Evolutionary conservation across 1,140 invertebrate species (phyloP).

Genomic region (Trichonephila inaurata): DNA sequence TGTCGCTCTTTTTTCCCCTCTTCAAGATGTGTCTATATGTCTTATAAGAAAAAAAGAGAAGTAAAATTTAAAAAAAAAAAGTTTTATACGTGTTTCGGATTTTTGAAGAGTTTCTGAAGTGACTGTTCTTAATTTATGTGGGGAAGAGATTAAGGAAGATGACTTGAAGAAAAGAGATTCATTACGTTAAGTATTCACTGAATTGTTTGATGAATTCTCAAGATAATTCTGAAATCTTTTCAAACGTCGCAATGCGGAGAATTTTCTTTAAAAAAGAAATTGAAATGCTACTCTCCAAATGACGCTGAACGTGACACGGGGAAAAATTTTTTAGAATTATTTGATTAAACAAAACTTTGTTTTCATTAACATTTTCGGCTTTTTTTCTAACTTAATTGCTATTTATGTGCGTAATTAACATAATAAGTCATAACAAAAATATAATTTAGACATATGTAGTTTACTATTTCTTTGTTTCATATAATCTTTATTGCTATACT

Average conservation of each 20-base stretch:
- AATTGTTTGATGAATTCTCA: conserved; percentile 36
- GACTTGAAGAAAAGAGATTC: conserved; percentile 1
- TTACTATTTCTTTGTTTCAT: too few relatives aligned
- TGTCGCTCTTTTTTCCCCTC: not conserved
- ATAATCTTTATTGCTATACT: too few relatives aligned
- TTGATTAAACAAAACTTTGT: not conserved
- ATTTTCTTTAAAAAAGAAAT: not conserved
- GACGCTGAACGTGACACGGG: not conserved
- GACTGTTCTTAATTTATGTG: conserved; percentile 17
- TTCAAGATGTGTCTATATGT: conserved; percentile 25
- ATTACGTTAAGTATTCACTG: not conserved
- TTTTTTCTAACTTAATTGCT: too few relatives aligned
- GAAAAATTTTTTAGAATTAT: not conserved
- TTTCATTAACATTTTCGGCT: too few relatives aligned
- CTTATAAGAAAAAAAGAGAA: not conserved
- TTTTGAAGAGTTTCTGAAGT: conserved; percentile 24
- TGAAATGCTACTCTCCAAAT: not conserved
- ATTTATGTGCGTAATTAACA: too few relatives aligned
- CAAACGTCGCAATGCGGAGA: not conserved
- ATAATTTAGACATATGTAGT: too few relatives aligned
- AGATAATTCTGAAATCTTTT: conserved; percentile 10
- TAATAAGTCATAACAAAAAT: too few relatives aligned
- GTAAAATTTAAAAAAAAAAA: not conserved
- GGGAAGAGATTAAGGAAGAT: not conserved
- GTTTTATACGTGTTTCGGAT: conserved; percentile 2